Percentiles rank a stretch among this genome's conserved stretches.
Evolutionary conservation across 2,888 invertebrate species (phyloP).

Genomic region (Thecophora atra): DNA sequence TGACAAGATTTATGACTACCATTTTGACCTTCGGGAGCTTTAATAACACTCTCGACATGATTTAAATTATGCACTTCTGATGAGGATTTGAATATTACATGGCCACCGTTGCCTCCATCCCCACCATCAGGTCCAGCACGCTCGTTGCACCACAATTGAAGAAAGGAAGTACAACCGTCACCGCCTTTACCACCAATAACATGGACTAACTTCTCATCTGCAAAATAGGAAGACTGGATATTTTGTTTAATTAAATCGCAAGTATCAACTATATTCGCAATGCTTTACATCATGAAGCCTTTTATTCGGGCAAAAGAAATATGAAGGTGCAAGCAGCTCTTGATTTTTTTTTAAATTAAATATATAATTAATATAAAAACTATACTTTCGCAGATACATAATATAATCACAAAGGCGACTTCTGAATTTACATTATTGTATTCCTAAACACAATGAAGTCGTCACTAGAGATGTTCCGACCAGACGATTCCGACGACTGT

Average conservation of each 20-base stretch:
- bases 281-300: no score
- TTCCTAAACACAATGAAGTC: no score
- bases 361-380: no score
- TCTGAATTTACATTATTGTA: no score
- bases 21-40: constrained; percentile 76
- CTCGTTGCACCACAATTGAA: constrained; percentile 83
- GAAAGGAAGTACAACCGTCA: constrained; percentile 89
- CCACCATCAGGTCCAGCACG: constrained; percentile 90
- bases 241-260: constrained; percentile 33
- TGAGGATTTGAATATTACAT: constrained; percentile 84
- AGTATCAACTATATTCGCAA: neutral
- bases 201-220: constrained; percentile 76
- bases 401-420: no score
- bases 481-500: no score
- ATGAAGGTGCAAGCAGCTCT: no score
- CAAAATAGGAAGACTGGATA: constrained; percentile 71
- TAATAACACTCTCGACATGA: constrained; percentile 71
- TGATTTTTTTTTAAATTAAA: no score
- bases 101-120: constrained; percentile 96
- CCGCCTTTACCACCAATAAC: constrained; percentile 90
- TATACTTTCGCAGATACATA: no score
- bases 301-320: no score
- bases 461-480: no score
- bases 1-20: constrained; percentile 81
- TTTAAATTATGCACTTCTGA: constrained; percentile 76